Base-by-base conservation (phyloP, 2,888 invertebrate species). In the Pocota personata region DNA sequence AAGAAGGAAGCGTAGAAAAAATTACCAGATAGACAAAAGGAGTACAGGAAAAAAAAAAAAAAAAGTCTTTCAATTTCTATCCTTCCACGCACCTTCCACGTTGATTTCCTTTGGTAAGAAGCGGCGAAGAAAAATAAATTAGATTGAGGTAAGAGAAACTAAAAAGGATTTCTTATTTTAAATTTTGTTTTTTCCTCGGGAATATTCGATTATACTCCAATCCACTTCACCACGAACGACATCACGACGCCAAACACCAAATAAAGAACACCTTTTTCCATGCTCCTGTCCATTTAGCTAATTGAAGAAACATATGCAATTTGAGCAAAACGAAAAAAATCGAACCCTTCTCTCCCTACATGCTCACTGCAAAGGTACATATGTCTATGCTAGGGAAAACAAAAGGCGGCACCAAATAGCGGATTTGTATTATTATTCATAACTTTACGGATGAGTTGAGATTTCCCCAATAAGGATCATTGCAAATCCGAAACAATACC, bases 371-470 rank as follows among this genome's bases (percentile, higher is more conserved):
- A 32, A 27, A 10, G 16, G 10, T 27, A 24, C 35, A 55, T 19
- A 62, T 62, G 67, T 84, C 30, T 48, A 55, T 69, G 52, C 24
- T 35, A 19, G 32, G n/a, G 64, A 84, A 84, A 84, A 84, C 84
- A 84, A 84, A 84, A 75, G 75, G 43, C 40, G 24, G 66, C 64
- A 57, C 46, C 57, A 55, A 62, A 73, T 32, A 66, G 57, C 48
- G 64, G 76, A 73, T 88, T 69, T 72, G 24, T 75, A 80, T 76
- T 75, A 78, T 87, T 89, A 89, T 89, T 90, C 89, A 90, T 89
- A 90, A 88, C 64, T 89, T 88, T 87, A 89, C 90, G 90, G 88
- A 88, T 89, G 88, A 88, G 50, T 76, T 87, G 62, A 57, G 84
- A 84, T 76, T 84, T 55, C 4, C n/a, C 27, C 55, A 75, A 80